Evolutionary conservation across 1,140 invertebrate genomes (phyloP).

Genomic region (Thalassaphorura encarpata): DNA sequence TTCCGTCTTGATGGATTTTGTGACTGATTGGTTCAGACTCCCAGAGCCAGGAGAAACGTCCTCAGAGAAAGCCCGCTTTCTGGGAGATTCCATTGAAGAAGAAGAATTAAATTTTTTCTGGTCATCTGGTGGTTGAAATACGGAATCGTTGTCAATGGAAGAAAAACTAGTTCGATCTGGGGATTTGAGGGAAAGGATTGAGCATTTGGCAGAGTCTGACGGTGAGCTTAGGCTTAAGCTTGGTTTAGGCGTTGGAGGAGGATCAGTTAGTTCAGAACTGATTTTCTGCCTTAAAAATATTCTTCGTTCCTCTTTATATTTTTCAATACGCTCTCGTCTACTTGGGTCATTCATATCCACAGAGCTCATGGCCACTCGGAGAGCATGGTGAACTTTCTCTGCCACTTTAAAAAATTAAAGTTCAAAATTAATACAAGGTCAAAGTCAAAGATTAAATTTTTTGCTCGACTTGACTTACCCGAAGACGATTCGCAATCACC

Average conservation of each 20-base stretch:
- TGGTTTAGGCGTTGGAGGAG: too few relatives aligned
- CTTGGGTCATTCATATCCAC: conserved; percentile 45
- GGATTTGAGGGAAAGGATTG: too few relatives aligned
- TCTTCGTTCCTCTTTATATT: conserved; percentile 83
- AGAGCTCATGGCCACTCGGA: conserved; percentile 35
- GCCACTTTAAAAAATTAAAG: conserved; percentile 12
- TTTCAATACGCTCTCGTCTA: conserved; percentile 67
- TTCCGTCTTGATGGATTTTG: conserved; percentile 30
- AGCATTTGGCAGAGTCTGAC: too few relatives aligned
- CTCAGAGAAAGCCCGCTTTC: conserved; percentile 30
- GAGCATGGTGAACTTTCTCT: conserved; percentile 22
- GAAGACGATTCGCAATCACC: too few relatives aligned
- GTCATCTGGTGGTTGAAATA: not conserved
- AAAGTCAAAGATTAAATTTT: too few relatives aligned
- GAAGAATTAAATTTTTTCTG: not conserved
- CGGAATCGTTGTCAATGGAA: conserved; percentile 13
- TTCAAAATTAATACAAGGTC: not conserved
- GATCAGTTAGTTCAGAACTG: conserved; percentile 57
- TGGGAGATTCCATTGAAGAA: conserved; percentile 19
- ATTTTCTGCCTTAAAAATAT: conserved; percentile 76
- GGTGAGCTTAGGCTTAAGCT: too few relatives aligned
- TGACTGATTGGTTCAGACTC: conserved; percentile 14
- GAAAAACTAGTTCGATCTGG: conserved; percentile 8
- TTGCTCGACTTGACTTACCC: conserved; percentile 8
- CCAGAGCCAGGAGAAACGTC: conserved; percentile 9